These are phyloP conservation scores for Diploptera punctata DNA, from an alignment of 2,888 invertebrate genomes.

Conservation along the genomic window DNA sequence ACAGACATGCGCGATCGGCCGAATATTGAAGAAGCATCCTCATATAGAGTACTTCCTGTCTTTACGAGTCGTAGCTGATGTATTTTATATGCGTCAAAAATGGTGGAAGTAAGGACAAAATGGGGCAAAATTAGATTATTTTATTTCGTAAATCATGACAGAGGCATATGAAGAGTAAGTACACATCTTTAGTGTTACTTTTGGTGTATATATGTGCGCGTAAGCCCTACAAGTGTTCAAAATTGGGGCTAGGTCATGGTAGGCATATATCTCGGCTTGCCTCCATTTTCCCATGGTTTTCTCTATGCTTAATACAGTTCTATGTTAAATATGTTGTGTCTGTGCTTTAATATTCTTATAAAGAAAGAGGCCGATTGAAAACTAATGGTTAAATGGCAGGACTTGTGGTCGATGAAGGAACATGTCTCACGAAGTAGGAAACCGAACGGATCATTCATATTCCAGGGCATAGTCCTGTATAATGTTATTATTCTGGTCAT, in stretches of 20 bases:
- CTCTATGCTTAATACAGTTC: conserved; percentile 8
- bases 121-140: conserved; percentile 84
- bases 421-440: not conserved
- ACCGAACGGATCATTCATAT: conserved; percentile 7
- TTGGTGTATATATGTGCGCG: conserved; percentile 14
- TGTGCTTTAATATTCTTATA: not conserved
- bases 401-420: not conserved
- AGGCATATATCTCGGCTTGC: conserved; percentile 38
- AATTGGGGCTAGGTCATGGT: conserved; percentile 46
- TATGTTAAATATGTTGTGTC: not conserved
- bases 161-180: conserved; percentile 91
- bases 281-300: conserved; percentile 43
- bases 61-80: conserved; percentile 45
- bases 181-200: conserved; percentile 48
- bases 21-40: conserved; percentile 43
- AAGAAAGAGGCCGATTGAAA: not conserved
- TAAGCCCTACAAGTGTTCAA: conserved; percentile 41
- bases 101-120: conserved; percentile 83
- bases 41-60: conserved; percentile 45
- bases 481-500: conserved; percentile 1
- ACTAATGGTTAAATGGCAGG: not conserved
- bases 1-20: conserved; percentile 42
- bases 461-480: conserved; percentile 1
- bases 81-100: conserved; percentile 71
- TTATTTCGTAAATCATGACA: conserved; percentile 87